A percentile compares a stretch with the other conserved stretches of the same genome.
Conservation (phyloP, 2,797 vertebrate species). For the Parotocinclus haroldoi region DNA sequence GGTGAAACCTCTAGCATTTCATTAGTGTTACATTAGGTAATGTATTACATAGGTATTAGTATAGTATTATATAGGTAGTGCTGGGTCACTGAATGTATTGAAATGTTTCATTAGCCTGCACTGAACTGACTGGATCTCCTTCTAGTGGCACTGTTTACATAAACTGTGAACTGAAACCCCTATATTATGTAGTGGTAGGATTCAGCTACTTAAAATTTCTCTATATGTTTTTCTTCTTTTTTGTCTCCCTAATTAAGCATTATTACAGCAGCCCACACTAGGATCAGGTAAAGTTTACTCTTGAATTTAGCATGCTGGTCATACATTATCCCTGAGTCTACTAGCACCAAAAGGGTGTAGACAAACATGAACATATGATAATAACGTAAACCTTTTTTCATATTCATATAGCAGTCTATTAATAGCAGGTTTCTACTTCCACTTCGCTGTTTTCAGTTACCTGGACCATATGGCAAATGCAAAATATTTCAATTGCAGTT, state of each 20-base stretch:
- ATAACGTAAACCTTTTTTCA: no score
- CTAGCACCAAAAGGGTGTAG: constrained; percentile 12
- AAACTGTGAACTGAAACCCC: not conserved
- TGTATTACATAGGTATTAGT: no score
- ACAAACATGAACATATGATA: constrained; percentile 1
- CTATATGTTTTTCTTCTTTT: constrained; percentile 74
- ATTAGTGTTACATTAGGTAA: no score
- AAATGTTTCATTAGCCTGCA: no score
- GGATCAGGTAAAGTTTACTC: constrained; percentile 90
- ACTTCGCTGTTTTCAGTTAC: no score
- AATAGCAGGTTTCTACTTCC: no score
- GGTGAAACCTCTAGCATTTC: no score
- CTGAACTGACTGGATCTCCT: not conserved
- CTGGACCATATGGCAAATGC: no score
- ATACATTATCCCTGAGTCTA: constrained; percentile 36
- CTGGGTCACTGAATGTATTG: no score
- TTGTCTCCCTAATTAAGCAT: constrained; percentile 76
- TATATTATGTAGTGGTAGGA: constrained; percentile 8
- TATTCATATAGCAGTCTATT: no score
- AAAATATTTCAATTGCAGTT: no score
- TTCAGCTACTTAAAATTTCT: constrained; percentile 21
- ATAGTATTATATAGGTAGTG: no score
- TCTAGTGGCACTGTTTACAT: not conserved
- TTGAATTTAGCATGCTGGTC: constrained; percentile 63
- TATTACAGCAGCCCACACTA: constrained; percentile 81